Percentiles rank a stretch among this genome's conserved stretches.
Evolutionary conservation across 1,140 invertebrate genomes (phyloP).

Genomic region (Drosophila tropicalis): DNA sequence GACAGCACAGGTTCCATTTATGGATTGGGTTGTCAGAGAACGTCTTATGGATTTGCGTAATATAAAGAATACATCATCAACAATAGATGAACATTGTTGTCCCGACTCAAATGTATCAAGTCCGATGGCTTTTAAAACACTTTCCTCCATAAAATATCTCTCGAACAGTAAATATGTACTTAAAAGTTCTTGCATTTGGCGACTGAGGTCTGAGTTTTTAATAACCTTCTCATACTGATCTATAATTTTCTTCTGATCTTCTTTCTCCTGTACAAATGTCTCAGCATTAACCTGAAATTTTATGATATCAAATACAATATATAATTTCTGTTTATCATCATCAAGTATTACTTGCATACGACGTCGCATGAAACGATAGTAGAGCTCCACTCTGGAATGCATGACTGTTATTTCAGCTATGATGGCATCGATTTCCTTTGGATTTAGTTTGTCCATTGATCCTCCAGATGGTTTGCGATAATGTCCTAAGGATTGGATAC

Average conservation of each 20-base stretch:
- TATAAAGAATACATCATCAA: conserved; percentile 99
- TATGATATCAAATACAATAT: neutral
- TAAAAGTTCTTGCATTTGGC: conserved; percentile 94
- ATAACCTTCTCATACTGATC: conserved; percentile 89
- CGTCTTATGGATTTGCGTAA: conserved; percentile 97
- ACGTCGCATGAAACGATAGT: conserved; percentile 93
- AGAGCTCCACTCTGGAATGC: conserved; percentile 95
- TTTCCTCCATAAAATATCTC: conserved; percentile 97
- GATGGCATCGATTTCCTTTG: conserved; percentile 94
- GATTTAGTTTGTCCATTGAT: conserved; percentile 87
- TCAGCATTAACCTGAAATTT: conserved; percentile 87
- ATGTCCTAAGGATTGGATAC: conserved; percentile 77
- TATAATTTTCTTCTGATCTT: conserved; percentile 84
- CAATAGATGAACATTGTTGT: conserved; percentile 94
- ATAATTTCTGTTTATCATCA: neutral
- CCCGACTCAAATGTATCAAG: conserved; percentile 90
- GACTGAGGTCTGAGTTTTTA: conserved; percentile 90
- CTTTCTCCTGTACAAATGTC: conserved; percentile 84
- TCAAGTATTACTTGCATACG: conserved; percentile 87
- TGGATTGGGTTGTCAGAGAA: conserved; percentile 93
- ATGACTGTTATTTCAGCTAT: conserved; percentile 96
- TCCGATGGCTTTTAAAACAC: conserved; percentile 95
- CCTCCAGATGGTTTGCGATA: conserved; percentile 80
- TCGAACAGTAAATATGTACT: conserved; percentile 96
- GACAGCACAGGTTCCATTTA: conserved; percentile 98